Base-by-base conservation (phyloP, 2,113 vertebrate genomes). In the Cynoglossus semilaevis region DNA sequence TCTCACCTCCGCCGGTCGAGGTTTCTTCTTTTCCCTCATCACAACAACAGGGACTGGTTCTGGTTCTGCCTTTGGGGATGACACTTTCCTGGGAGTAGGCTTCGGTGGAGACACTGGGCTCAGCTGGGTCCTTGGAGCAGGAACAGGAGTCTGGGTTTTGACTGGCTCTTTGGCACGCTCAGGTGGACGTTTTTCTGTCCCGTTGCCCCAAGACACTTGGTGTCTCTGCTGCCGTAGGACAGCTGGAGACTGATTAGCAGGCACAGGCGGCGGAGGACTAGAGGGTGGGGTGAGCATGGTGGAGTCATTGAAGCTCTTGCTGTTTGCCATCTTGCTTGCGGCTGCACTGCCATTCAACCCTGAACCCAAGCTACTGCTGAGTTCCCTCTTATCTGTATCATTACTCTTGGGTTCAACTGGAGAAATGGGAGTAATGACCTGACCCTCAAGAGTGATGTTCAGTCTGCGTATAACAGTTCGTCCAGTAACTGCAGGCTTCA, bases 281-380 rank as follows among this genome's bases (percentile, higher is more conserved):
- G 97, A 98, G 0, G 97, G 97, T 0, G 96, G 97, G 0, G 97
- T 99, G 36, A 98, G 92, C 95, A 99, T 93, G 53, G 93, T 87
- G 3, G 94, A 97, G 72, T 98, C 96, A 76, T 92, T 95, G 71
- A 93, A 94, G 86, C 92, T 92, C 75, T 95, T 94, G 43, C 94
- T 94, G 67, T 90, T 93, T 15, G 81, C 86, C 0, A 91, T 94
- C 60, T 87, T 93, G 80, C 92, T 95, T 3, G 91, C 93, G 48
- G 89, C 92, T 22, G 88, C 89, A 69, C 94, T 97, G 16, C 93
- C 95, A 0, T 95, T 95, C 41, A 98, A 87, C 19, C 95, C 96
- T 40, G 96, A 80, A 9, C 94, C 96, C 0, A 95, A 97, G 86
- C 95, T 97, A 88, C 92, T 95, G 64, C 94, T 96, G 11, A 93